phyloP scores from a whole-genome alignment of 2,888 invertebrate species.

The Germaria angustata region DNA sequence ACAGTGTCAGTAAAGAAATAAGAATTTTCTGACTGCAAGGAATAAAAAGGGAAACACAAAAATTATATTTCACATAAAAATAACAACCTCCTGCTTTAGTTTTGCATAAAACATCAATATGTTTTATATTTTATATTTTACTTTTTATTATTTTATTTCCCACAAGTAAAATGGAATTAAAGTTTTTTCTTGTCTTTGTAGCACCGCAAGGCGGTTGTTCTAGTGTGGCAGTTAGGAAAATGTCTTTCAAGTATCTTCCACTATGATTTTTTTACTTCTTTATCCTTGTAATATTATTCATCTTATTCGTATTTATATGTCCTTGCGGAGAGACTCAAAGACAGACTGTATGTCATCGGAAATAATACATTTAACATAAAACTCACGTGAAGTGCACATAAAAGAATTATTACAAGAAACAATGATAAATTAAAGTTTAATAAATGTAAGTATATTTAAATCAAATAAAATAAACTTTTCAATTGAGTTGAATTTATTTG shows the following conservation, averaged over 20 bases:
- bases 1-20: neutral
- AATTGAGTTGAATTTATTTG: neutral
- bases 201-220: neutral
- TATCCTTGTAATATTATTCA: slow-evolving; percentile 8
- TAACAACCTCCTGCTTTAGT: neutral
- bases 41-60: neutral
- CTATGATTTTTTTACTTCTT: slow-evolving; percentile 2
- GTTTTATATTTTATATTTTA: slow-evolving; percentile 28
- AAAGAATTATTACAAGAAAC: neutral
- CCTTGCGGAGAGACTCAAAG: slow-evolving; percentile 8
- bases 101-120: slow-evolving; percentile 52
- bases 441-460: too few species aligned
- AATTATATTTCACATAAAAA: neutral
- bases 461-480: neutral
- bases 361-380: slow-evolving; percentile 9
- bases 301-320: slow-evolving; percentile 31
- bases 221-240: neutral
- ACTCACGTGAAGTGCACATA: neutral
- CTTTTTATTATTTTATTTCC: slow-evolving; percentile 31
- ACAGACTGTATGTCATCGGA: slow-evolving; percentile 24
- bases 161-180: slow-evolving; percentile 46
- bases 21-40: slow-evolving; percentile 4
- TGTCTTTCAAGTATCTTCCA: slow-evolving; percentile 31
- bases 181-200: slow-evolving; percentile 20
- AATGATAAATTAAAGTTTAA: neutral